These are phyloP conservation scores for Ephestia elutella DNA, from an alignment of 1,140 invertebrate species.

Conservation along the genomic window DNA sequence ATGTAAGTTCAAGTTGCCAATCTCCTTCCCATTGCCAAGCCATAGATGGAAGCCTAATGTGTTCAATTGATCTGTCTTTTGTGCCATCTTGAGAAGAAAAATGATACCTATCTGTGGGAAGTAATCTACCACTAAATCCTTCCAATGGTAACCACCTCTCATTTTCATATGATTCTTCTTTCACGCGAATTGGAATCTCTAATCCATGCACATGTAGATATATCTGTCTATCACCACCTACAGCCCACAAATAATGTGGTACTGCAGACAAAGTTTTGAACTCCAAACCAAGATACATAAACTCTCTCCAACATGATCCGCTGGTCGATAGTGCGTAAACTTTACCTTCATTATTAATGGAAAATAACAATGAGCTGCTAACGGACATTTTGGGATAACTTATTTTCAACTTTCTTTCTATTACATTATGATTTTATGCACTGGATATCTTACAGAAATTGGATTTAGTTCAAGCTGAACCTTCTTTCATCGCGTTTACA, in stretches of 20 bases:
- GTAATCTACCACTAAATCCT: conserved; percentile 86
- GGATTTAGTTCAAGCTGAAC: too few species aligned
- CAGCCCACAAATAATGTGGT: conserved; percentile 90
- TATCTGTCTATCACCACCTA: conserved; percentile 92
- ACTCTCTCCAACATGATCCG: conserved; percentile 87
- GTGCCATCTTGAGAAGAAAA: conserved; percentile 90
- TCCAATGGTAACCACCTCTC: conserved; percentile 94
- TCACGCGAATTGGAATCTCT: conserved; percentile 91
- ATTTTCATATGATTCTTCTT: conserved; percentile 94
- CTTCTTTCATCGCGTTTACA: too few species aligned
- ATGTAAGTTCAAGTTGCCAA: conserved; percentile 91
- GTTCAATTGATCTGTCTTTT: conserved; percentile 83
- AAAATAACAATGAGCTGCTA: conserved; percentile 86
- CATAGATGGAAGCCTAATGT: conserved; percentile 89
- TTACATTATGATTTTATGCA: too few species aligned
- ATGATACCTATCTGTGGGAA: conserved; percentile 90
- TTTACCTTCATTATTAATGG: conserved; percentile 89
- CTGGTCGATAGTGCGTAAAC: conserved; percentile 87
- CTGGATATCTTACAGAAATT: too few species aligned
- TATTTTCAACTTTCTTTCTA: background rate
- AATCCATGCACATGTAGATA: conserved; percentile 92
- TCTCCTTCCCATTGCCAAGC: conserved; percentile 96
- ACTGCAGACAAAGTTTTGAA: conserved; percentile 91
- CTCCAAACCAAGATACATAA: conserved; percentile 88
- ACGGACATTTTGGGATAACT: conserved; percentile 46